Evolutionary conservation across 1,140 invertebrate species (phyloP).

Genomic region (Nasonia vitripennis): DNA sequence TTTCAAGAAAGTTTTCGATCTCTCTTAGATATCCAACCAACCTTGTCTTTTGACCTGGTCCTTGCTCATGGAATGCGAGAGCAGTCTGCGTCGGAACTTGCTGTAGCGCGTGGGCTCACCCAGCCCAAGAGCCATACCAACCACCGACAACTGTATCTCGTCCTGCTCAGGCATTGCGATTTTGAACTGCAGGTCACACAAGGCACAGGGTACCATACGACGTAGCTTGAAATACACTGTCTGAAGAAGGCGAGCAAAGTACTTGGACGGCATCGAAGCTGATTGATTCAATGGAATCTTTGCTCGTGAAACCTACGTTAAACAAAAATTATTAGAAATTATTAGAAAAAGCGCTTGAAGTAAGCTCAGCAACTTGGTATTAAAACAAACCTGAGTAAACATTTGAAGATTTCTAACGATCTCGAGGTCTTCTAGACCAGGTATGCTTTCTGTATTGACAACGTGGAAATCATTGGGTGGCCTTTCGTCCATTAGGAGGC

Average conservation of each 20-base stretch:
- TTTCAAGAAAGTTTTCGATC: background rate
- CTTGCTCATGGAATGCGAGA: constrained; percentile 66
- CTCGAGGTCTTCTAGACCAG: constrained; percentile 82
- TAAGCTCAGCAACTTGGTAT: background rate
- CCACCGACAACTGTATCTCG: constrained; percentile 90
- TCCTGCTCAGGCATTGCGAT: constrained; percentile 90
- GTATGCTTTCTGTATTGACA: constrained; percentile 88
- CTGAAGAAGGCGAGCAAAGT: constrained; percentile 82
- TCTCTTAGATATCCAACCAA: constrained; percentile 41
- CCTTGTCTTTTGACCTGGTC: constrained; percentile 69
- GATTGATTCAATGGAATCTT: constrained; percentile 78
- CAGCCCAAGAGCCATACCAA: constrained; percentile 85
- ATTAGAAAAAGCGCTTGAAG: background rate
- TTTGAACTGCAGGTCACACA: constrained; percentile 86
- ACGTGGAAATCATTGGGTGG: constrained; percentile 88
- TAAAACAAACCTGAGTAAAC: constrained; percentile 85
- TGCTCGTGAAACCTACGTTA: constrained; percentile 82
- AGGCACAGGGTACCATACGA: constrained; percentile 87
- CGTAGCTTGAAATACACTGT: constrained; percentile 91
- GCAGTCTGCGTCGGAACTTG: constrained; percentile 68
- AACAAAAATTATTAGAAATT: background rate
- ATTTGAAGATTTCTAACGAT: constrained; percentile 88
- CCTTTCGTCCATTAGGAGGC: constrained; percentile 84
- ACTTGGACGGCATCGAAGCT: constrained; percentile 74
- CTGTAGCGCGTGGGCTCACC: constrained; percentile 76